Conservation (phyloP, 2,113 vertebrate genomes). For the Nicator chloris region DNA sequence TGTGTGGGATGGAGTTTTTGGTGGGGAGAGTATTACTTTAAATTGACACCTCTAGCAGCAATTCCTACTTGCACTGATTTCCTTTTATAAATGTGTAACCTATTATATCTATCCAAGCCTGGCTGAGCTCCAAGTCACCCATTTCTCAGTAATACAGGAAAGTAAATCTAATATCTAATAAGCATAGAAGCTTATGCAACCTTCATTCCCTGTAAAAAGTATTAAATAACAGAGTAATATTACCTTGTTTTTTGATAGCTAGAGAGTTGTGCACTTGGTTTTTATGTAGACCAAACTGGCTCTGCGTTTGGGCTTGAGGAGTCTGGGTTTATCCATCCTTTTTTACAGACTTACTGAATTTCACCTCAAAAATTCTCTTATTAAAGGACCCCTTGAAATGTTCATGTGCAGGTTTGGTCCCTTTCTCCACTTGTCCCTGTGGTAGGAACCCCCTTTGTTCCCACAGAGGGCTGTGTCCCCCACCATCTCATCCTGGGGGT, state of each 20-base stretch:
- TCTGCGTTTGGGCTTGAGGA: background rate
- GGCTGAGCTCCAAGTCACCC: constrained; percentile 7
- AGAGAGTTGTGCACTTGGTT: background rate
- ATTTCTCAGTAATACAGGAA: constrained; percentile 27
- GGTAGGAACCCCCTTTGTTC: background rate
- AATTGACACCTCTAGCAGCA: background rate
- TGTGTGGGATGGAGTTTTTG: background rate
- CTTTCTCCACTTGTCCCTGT: background rate
- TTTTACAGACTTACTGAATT: background rate
- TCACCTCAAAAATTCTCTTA: background rate
- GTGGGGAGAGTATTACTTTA: background rate
- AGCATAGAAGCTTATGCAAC: background rate
- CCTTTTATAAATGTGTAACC: background rate
- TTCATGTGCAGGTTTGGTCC: background rate
- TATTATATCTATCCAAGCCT: background rate
- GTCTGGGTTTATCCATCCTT: background rate
- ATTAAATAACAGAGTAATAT: background rate
- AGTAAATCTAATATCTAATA: constrained; percentile 12
- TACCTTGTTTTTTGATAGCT: background rate
- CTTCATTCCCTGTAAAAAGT: background rate
- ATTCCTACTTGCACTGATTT: background rate
- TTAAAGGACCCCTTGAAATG: background rate
- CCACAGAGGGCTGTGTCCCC: background rate
- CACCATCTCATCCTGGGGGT: accelerated
- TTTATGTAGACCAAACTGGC: background rate